A percentile compares a stretch with the other conserved stretches of the same genome.
Conservation (phyloP, 1,140 invertebrate genomes). For the Arctopsyche grandis region DNA sequence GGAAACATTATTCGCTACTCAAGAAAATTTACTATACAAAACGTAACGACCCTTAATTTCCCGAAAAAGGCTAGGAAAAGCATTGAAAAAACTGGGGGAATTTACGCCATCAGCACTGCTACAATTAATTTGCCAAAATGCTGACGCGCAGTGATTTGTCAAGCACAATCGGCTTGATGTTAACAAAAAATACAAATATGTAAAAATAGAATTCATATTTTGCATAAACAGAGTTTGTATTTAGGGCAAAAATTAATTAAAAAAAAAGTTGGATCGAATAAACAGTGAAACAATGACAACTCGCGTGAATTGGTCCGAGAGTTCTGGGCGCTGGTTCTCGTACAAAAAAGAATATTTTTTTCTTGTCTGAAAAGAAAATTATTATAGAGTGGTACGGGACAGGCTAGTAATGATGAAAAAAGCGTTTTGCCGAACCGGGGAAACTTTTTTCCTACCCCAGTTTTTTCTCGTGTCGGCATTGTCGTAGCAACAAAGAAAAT, state of each 20-base stretch:
- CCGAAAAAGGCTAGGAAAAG: not conserved
- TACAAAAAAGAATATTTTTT: not conserved
- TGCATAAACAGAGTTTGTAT: no score
- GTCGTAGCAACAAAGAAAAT: not conserved
- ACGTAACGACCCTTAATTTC: not conserved
- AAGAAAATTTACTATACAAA: not conserved
- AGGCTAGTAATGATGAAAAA: not conserved
- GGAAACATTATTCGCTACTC: not conserved
- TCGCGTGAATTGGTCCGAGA: not conserved
- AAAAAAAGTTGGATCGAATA: not conserved
- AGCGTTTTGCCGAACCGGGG: not conserved
- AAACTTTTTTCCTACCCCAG: not conserved
- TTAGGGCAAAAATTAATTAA: not conserved
- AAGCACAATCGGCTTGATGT: conserved; percentile 1
- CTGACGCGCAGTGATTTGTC: not conserved
- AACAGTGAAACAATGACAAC: not conserved
- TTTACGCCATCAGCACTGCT: not conserved
- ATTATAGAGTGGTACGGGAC: not conserved
- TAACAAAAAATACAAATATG: not conserved
- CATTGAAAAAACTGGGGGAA: not conserved
- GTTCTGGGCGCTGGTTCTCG: no score
- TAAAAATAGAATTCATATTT: no score
- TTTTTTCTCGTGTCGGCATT: not conserved
- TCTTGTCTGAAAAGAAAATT: not conserved
- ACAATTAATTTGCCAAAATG: conserved; percentile 11